Conservation (phyloP, 1,140 invertebrate species). For the Drosophila nebulosa region DNA sequence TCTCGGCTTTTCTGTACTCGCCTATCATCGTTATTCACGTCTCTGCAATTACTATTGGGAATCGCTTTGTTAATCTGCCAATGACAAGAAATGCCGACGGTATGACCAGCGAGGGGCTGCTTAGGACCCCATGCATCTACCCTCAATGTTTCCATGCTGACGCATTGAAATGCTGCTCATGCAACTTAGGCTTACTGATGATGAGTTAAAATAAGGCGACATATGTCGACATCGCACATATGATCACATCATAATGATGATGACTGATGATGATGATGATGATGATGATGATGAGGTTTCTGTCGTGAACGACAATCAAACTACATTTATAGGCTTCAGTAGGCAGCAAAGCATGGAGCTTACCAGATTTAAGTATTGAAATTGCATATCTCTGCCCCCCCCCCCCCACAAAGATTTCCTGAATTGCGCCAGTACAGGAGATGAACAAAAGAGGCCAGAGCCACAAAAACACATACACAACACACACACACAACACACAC, state of each 20-base stretch:
- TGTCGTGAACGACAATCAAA: conserved; percentile 35
- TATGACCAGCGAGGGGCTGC: neutral
- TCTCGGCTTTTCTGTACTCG: too few relatives aligned
- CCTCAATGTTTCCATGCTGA: conserved; percentile 62
- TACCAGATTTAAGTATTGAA: conserved; percentile 59
- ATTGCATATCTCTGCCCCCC: too few relatives aligned
- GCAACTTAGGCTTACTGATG: conserved; percentile 2
- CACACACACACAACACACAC: too few relatives aligned
- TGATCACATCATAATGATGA: conserved; percentile 13
- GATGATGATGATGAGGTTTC: conserved; percentile 11
- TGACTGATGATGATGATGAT: conserved; percentile 17
- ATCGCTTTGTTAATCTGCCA: neutral
- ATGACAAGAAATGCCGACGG: neutral
- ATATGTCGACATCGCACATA: conserved; percentile 1
- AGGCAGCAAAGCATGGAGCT: conserved; percentile 8
- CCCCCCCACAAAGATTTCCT: conserved; percentile 32
- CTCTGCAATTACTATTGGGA: neutral
- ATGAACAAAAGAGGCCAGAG: conserved; percentile 11
- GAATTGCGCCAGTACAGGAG: conserved; percentile 29
- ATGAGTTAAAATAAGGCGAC: neutral
- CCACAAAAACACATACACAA: neutral
- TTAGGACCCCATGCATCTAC: conserved; percentile 23
- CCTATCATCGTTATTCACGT: neutral
- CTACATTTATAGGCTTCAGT: conserved; percentile 69
- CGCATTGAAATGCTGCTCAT: conserved; percentile 50